phyloP scores from a whole-genome alignment of 2,113 vertebrate species.

The Aegotheles bennettii region DNA sequence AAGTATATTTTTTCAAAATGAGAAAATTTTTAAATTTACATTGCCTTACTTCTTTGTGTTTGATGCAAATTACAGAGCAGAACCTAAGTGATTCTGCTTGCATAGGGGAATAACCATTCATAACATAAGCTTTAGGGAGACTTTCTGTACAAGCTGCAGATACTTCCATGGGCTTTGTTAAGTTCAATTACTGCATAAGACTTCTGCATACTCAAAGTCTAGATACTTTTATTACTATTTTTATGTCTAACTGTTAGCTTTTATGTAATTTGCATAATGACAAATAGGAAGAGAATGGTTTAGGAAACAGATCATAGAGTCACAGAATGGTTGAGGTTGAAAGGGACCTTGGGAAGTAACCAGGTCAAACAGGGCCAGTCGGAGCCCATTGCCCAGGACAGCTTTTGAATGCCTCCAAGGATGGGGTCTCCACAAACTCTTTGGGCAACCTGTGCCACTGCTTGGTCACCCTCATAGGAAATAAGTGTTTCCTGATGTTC shows the following conservation, averaged over 20 bases:
- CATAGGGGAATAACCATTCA: not conserved
- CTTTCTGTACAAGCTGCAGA: not conserved
- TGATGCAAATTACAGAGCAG: not conserved
- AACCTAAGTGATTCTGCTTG: not conserved
- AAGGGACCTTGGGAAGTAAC: not conserved
- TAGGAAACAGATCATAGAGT: not conserved
- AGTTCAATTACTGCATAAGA: not conserved
- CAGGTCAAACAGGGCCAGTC: not conserved
- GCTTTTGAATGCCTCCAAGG: not conserved
- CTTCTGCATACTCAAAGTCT: not conserved
- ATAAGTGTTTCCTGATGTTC: not conserved
- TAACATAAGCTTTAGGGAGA: not conserved
- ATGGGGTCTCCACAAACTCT: rapidly evolving
- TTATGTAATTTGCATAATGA: not conserved
- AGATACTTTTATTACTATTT: not conserved
- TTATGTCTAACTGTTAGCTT: not conserved
- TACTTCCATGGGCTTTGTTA: rapidly evolving
- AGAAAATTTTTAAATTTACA: not conserved
- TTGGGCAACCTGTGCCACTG: not conserved
- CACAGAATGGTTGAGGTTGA: not conserved
- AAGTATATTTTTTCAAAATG: not conserved
- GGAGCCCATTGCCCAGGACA: rapidly evolving
- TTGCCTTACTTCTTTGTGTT: not conserved
- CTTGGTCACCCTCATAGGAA: not conserved
- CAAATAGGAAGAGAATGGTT: not conserved